These are phyloP conservation scores for Dendrocincla fuliginosa DNA, from an alignment of 2,797 vertebrate genomes.

Conservation along the genomic window DNA sequence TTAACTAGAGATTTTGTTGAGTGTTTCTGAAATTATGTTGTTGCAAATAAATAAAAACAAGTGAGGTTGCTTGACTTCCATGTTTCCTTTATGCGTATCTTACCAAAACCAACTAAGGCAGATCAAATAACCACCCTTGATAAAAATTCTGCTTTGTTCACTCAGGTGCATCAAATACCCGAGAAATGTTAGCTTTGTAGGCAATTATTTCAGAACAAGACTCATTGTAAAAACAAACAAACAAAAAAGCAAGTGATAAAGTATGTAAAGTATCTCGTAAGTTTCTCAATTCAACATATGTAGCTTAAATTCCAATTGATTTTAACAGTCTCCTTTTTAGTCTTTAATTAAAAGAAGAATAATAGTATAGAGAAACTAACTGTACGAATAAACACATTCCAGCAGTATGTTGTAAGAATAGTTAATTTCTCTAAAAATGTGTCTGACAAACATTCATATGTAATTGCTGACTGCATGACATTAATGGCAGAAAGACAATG, in stretches of 20 bases:
- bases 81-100: neutral
- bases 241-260: neutral
- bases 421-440: neutral
- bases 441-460: neutral
- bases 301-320: neutral
- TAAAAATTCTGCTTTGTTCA: neutral
- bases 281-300: neutral
- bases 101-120: neutral
- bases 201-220: neutral
- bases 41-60: neutral
- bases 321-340: neutral
- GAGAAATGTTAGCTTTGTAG: neutral
- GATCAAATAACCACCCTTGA: neutral
- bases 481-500: neutral
- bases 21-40: neutral
- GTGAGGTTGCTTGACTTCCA: neutral
- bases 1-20: neutral
- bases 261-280: neutral
- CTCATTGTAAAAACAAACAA: neutral
- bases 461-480: neutral
- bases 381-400: neutral
- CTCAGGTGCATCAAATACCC: neutral
- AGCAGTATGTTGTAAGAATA: neutral
- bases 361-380: neutral
- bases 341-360: neutral